Evolutionary conservation across 2,888 invertebrate genomes (phyloP).

Genomic region (Ophion obscuratus): DNA sequence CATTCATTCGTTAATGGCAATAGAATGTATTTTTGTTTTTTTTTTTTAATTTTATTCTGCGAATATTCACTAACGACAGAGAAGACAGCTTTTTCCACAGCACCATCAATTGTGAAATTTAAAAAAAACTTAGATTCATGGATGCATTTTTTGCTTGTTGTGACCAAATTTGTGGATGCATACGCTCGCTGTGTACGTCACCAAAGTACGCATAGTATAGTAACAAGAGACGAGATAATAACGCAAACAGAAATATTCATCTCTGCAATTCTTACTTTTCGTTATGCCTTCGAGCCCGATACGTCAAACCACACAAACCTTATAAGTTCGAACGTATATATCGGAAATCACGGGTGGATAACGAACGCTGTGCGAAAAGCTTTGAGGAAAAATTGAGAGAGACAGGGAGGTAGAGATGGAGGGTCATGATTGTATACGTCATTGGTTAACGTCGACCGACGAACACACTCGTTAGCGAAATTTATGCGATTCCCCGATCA

Average conservation of each 20-base stretch:
- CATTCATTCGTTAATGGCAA: no score
- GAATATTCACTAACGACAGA: neutral
- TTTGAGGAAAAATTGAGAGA: constrained; percentile 6
- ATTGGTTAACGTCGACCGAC: constrained; percentile 36
- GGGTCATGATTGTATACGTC: constrained; percentile 17
- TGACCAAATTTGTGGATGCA: constrained; percentile 29
- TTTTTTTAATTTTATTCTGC: no score
- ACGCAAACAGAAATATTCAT: constrained; percentile 59
- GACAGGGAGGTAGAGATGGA: constrained; percentile 24
- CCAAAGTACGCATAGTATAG: constrained; percentile 22
- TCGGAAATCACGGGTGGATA: constrained; percentile 55
- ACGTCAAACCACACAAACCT: constrained; percentile 28
- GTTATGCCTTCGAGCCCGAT: constrained; percentile 44
- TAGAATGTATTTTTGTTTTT: no score
- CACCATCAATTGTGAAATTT: neutral
- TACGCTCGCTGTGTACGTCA: neutral
- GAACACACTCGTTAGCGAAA: constrained; percentile 68
- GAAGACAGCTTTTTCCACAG: constrained; percentile 1
- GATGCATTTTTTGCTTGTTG: constrained; percentile 4
- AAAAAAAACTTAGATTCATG: neutral
- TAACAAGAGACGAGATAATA: constrained; percentile 42
- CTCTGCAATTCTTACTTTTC: constrained; percentile 46
- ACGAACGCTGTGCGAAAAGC: constrained; percentile 48
- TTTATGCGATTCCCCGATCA: constrained; percentile 68
- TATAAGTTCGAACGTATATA: constrained; percentile 18